Evolutionary conservation across 2,888 invertebrate genomes (phyloP).

Genomic region (Ferdinandea cuprea): DNA sequence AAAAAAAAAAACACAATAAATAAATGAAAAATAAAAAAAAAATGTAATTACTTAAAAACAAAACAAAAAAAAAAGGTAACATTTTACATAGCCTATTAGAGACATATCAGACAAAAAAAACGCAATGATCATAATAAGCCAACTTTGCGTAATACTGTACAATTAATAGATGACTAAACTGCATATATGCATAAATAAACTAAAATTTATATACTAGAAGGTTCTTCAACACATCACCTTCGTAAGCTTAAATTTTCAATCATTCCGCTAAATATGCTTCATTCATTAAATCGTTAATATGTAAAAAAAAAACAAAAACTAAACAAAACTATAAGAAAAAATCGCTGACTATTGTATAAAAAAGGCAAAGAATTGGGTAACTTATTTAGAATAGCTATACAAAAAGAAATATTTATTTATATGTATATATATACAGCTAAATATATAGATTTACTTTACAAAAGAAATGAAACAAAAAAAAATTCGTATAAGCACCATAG

Average conservation of each 20-base stretch:
- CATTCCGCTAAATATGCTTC: constrained; percentile 72
- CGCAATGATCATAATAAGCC: constrained; percentile 61
- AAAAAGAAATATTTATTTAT: constrained; percentile 58
- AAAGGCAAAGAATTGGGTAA: constrained; percentile 67
- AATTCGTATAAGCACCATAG: constrained; percentile 67
- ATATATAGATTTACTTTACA: constrained; percentile 67
- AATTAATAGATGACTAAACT: constrained; percentile 56
- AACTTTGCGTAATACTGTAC: constrained; percentile 58
- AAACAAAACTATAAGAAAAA: constrained; percentile 31
- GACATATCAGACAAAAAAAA: constrained; percentile 80
- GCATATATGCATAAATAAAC: constrained; percentile 45
- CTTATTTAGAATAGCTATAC: constrained; percentile 70
- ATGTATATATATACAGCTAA: constrained; percentile 61
- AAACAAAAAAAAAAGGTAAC: constrained; percentile 57
- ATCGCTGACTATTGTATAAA: constrained; percentile 64
- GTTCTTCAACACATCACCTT: constrained; percentile 37
- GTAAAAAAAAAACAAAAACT: constrained; percentile 25
- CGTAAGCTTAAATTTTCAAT: constrained; percentile 63
- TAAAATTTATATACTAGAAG: constrained; percentile 55
- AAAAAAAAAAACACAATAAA: no score
- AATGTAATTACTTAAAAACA: constrained; percentile 50
- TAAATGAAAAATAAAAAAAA: constrained; percentile 6
- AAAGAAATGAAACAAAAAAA: constrained; percentile 27
- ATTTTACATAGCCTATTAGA: constrained; percentile 82
- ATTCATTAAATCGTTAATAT: constrained; percentile 66